Conservation (phyloP, 1,140 invertebrate genomes). For the Nephila pilipes region DNA sequence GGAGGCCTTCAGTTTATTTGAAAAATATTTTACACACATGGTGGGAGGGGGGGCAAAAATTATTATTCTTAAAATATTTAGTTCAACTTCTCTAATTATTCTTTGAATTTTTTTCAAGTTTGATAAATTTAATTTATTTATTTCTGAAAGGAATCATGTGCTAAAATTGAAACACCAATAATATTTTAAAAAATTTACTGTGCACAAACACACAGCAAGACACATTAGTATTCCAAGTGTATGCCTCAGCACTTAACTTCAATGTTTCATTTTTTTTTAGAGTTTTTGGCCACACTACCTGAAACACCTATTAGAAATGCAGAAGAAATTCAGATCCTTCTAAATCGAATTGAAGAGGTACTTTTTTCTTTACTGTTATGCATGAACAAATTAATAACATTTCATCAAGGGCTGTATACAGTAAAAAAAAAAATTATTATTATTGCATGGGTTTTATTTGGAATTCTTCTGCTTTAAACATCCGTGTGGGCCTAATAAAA, state of each 20-base stretch:
- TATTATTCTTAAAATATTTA: no score
- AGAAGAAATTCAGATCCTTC: conserved; percentile 61
- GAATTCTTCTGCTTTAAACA: not conserved
- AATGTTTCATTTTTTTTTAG: conserved; percentile 27
- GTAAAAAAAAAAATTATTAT: not conserved
- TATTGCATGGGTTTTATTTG: not conserved
- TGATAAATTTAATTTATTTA: not conserved
- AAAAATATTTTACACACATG: no score
- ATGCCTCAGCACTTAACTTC: not conserved
- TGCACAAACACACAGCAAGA: no score
- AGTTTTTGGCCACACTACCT: conserved; percentile 47
- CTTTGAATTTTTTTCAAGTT: no score
- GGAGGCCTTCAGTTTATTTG: no score
- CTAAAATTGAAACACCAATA: not conserved
- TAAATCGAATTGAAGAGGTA: conserved; percentile 74
- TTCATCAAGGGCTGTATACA: not conserved
- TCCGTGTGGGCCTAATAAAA: no score
- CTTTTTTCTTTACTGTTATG: conserved; percentile 10
- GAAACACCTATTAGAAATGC: conserved; percentile 53
- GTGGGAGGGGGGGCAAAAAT: no score
- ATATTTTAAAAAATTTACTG: no score
- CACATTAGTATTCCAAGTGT: not conserved
- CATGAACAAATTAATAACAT: not conserved
- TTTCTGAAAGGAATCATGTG: not conserved
- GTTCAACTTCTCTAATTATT: no score